phyloP scores from a whole-genome alignment of 2,797 vertebrate genomes.

The Ataeniobius toweri region DNA sequence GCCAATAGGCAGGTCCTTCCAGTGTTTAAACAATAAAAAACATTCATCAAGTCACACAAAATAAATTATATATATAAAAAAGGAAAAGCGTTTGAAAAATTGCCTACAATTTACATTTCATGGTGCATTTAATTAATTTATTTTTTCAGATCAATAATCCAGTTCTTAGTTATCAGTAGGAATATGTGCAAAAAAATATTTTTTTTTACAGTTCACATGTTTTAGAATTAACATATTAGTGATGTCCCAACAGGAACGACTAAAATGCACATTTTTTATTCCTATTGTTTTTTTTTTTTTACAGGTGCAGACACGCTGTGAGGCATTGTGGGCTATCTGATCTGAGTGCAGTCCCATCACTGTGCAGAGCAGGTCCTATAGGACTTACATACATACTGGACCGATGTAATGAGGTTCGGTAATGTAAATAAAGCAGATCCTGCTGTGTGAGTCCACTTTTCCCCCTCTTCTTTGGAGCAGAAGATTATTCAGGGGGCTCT shows the following conservation, averaged over 20 bases:
- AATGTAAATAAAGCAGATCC: conserved; percentile 54
- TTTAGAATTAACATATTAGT: conserved; percentile 75
- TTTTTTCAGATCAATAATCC: conserved; percentile 60
- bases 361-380: conserved; percentile 88
- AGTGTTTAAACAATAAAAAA: conserved; percentile 76
- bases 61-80: conserved; percentile 46
- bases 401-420: conserved; percentile 86
- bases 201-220: conserved; percentile 75
- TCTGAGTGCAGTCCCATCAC: conserved; percentile 76
- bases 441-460: conserved; percentile 63
- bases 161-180: conserved; percentile 68
- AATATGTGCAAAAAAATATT: conserved; percentile 67
- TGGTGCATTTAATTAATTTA: conserved; percentile 36
- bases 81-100: conserved; percentile 50
- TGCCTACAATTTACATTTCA: conserved; percentile 63
- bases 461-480: conserved; percentile 75
- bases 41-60: conserved; percentile 80
- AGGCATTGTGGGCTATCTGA: conserved; percentile 80
- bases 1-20: conserved; percentile 65
- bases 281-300: conserved; percentile 38
- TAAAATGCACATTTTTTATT: conserved; percentile 64
- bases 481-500: conserved; percentile 67
- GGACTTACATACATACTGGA: conserved; percentile 91
- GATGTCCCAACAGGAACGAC: conserved; percentile 77
- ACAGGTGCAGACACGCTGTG: conserved; percentile 76